Conservation (phyloP, 2,113 vertebrate genomes). For the Syrmaticus mikado region DNA sequence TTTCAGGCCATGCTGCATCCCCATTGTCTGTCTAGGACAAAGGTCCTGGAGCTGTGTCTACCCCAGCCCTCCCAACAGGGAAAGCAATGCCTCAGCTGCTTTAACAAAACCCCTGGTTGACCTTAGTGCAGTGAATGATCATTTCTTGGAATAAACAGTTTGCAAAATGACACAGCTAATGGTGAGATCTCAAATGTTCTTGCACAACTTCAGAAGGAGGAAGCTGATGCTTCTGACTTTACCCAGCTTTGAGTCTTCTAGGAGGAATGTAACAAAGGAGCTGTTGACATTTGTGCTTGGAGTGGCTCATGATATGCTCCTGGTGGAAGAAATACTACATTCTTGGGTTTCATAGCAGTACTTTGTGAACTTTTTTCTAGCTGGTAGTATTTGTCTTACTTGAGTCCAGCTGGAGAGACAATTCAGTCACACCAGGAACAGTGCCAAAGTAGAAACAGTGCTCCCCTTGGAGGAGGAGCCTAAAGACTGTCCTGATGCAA, state of each 20-base stretch:
- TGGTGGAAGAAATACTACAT: background rate
- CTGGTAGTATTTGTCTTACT: background rate
- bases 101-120: background rate
- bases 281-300: background rate
- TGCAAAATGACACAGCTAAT: constrained; percentile 21
- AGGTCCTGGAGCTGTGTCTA: fast-evolving
- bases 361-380: background rate
- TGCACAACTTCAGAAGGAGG: constrained; percentile 30
- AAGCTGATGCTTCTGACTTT: constrained; percentile 45
- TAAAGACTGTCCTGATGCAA: background rate
- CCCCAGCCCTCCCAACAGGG: background rate
- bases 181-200: constrained; percentile 19
- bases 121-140: background rate
- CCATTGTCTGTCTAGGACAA: background rate
- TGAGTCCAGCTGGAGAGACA: background rate
- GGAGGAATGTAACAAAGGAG: constrained; percentile 35
- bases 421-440: background rate
- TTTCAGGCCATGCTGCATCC: background rate
- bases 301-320: constrained; percentile 11
- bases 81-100: background rate
- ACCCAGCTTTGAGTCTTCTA: constrained; percentile 49
- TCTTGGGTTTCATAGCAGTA: background rate
- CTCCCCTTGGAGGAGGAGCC: background rate
- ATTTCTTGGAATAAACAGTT: constrained; percentile 33
- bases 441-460: background rate